Conservation (phyloP, 2,888 invertebrate species). For the Hecatera dysodea region DNA sequence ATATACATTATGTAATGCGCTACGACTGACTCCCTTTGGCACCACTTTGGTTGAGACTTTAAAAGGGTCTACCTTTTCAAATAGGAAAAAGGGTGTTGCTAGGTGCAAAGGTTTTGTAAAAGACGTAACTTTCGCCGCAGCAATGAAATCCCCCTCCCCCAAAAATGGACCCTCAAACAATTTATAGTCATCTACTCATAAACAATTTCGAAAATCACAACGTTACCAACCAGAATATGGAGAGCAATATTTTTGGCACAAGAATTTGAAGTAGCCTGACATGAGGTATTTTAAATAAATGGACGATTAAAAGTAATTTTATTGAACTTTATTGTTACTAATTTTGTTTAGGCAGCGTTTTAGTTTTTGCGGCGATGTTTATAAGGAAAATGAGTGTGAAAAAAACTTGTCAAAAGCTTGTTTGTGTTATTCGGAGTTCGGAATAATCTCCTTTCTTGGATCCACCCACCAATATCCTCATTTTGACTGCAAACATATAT, state of each 20-base stretch:
- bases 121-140: conserved; percentile 12
- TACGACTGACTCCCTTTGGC: background rate
- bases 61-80: background rate
- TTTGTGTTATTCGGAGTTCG: too few relatives aligned
- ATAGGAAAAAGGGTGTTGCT: conserved; percentile 18
- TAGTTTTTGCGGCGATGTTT: background rate
- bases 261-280: background rate
- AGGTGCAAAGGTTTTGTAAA: conserved; percentile 5
- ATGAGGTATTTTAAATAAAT: background rate
- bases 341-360: background rate
- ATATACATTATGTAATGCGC: background rate
- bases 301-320: background rate
- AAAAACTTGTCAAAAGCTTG: too few relatives aligned
- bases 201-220: background rate
- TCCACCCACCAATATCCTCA: background rate
- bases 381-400: background rate
- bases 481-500: background rate
- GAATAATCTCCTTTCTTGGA: background rate
- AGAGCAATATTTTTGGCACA: background rate
- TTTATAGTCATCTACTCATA: background rate
- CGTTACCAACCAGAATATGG: background rate
- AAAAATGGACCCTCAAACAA: background rate
- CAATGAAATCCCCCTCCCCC: too few relatives aligned
- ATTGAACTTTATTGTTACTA: background rate
- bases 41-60: background rate